A percentile compares a stretch with the other conserved stretches of the same genome.
Conservation (phyloP, 2,888 invertebrate genomes). For the Aphodius granarius region DNA sequence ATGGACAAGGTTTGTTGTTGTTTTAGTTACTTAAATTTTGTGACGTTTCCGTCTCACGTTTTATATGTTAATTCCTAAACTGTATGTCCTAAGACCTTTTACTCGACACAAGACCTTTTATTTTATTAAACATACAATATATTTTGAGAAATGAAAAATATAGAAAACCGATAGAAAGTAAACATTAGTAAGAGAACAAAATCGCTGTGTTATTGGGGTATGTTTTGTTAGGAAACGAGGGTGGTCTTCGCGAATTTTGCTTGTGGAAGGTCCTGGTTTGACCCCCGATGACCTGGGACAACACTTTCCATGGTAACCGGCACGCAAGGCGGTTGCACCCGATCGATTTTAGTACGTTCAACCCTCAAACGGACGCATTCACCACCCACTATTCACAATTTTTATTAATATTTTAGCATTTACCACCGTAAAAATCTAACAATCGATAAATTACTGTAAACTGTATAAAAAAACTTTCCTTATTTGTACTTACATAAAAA, state of each 20-base stretch:
- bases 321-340: slow-evolving; percentile 52
- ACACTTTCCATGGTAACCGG: slow-evolving; percentile 58
- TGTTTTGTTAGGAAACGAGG: neutral
- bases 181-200: neutral
- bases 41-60: no score
- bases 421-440: neutral
- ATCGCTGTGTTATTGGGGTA: neutral
- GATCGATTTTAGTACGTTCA: slow-evolving; percentile 45
- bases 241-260: slow-evolving; percentile 28
- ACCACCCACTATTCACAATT: slow-evolving; percentile 19
- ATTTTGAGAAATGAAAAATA: no score
- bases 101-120: no score
- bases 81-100: no score
- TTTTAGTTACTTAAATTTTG: no score
- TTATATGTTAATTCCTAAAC: no score
- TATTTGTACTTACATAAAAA: no score
- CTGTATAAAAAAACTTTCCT: no score
- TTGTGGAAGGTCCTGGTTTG: slow-evolving; percentile 56
- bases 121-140: no score
- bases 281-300: slow-evolving; percentile 57
- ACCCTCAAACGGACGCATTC: neutral
- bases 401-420: slow-evolving; percentile 25
- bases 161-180: neutral
- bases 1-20: no score
- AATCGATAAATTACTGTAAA: neutral